phyloP scores from a whole-genome alignment of 2,113 vertebrate species.

The Gavialis gangeticus region DNA sequence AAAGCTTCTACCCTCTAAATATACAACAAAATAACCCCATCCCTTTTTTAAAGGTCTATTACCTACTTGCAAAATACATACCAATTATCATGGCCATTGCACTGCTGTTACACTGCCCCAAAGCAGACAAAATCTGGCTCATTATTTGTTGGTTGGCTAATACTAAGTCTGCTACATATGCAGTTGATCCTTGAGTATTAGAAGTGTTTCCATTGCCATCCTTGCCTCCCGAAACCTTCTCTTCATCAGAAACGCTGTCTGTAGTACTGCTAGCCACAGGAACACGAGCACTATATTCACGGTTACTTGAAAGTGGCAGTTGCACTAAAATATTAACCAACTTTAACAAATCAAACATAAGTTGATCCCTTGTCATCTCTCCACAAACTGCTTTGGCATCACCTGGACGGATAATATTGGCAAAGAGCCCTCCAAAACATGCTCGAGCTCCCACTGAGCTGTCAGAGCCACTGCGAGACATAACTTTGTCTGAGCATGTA shows the following conservation, averaged over 20 bases:
- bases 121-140: slow-evolving; percentile 97
- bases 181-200: slow-evolving; percentile 86
- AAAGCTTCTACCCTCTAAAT: neutral
- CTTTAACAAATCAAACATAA: slow-evolving; percentile 98
- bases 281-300: slow-evolving; percentile 93
- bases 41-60: neutral
- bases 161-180: slow-evolving; percentile 94
- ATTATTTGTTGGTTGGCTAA: slow-evolving; percentile 98
- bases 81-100: slow-evolving; percentile 99
- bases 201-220: slow-evolving; percentile 86
- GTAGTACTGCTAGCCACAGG: slow-evolving; percentile 84
- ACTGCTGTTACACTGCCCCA: slow-evolving; percentile 99
- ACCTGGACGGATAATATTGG: slow-evolving; percentile 97
- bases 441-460: slow-evolving; percentile 95
- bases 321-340: slow-evolving; percentile 96
- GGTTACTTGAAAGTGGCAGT: slow-evolving; percentile 93
- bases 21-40: neutral
- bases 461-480: slow-evolving; percentile 96
- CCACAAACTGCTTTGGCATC: slow-evolving; percentile 98
- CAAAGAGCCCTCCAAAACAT: slow-evolving; percentile 97
- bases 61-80: slow-evolving; percentile 76
- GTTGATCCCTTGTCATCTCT: slow-evolving; percentile 96
- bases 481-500: slow-evolving; percentile 96
- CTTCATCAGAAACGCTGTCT: slow-evolving; percentile 96
- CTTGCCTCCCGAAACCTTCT: slow-evolving; percentile 97